A percentile compares a stretch with the other conserved stretches of the same genome.
These are phyloP conservation scores for Platypus cylindrus DNA, from an alignment of 2,888 invertebrate genomes.

Conservation along the genomic window DNA sequence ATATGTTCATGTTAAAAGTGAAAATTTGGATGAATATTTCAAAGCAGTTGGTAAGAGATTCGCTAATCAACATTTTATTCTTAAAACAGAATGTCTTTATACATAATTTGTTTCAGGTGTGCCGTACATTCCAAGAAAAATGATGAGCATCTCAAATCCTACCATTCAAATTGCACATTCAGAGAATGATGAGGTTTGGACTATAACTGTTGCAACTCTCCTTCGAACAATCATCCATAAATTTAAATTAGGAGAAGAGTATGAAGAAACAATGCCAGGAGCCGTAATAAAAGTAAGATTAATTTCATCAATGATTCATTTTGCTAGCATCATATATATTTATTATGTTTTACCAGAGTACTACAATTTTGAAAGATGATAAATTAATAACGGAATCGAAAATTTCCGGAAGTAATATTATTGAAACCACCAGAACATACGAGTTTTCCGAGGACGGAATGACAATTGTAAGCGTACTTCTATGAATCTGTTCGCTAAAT, in stretches of 20 bases:
- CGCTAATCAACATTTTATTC: not conserved
- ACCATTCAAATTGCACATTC: constrained; percentile 41
- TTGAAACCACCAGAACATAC: constrained; percentile 33
- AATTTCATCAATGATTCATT: not conserved
- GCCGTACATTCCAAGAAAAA: constrained; percentile 50
- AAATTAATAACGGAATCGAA: constrained; percentile 35
- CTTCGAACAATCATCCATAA: constrained; percentile 41
- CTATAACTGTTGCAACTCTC: constrained; percentile 43
- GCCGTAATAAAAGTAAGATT: constrained; percentile 34
- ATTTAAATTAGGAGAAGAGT: constrained; percentile 49
- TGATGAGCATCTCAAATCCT: constrained; percentile 50
- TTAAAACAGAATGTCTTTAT: not conserved
- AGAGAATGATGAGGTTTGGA: constrained; percentile 45
- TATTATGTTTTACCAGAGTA: constrained; percentile 37
- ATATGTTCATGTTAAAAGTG: constrained; percentile 51
- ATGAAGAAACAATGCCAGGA: constrained; percentile 51
- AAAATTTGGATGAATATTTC: constrained; percentile 53
- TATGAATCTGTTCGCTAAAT: too few species aligned
- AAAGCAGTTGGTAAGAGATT: constrained; percentile 43
- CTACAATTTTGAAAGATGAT: constrained; percentile 41
- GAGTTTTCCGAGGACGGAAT: constrained; percentile 30
- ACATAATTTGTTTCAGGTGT: constrained; percentile 37
- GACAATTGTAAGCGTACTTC: constrained; percentile 23
- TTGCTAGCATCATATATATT: not conserved
- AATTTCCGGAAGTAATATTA: constrained; percentile 26